phyloP scores from a whole-genome alignment of 2,888 invertebrate genomes.

The Agriotes lineatus region DNA sequence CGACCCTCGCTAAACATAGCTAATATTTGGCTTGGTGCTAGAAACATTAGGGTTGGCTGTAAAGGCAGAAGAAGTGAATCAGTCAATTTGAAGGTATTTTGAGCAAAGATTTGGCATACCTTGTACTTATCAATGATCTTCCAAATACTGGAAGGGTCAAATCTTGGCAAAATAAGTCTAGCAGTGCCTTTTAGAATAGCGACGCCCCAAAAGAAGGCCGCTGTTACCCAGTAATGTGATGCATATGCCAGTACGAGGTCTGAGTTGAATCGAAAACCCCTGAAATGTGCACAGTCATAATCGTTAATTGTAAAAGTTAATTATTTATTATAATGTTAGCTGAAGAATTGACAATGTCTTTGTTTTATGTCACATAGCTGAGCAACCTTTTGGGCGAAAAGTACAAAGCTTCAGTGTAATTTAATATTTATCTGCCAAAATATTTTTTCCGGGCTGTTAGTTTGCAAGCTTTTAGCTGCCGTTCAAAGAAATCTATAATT shows the following conservation, averaged over 20 bases:
- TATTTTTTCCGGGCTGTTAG: no score
- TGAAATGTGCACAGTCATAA: no score
- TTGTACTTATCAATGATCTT: slow-evolving; percentile 33
- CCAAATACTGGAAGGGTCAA: slow-evolving; percentile 40
- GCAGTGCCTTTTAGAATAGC: slow-evolving; percentile 30
- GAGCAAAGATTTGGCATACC: slow-evolving; percentile 12
- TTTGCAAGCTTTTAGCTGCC: no score
- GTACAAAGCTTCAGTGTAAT: no score
- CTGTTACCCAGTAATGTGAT: slow-evolving; percentile 46
- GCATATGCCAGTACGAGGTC: slow-evolving; percentile 34
- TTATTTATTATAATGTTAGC: no score
- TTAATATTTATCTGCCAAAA: no score
- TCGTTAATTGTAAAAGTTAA: no score
- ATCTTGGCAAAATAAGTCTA: slow-evolving; percentile 33
- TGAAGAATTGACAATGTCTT: no score
- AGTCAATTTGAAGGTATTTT: neutral
- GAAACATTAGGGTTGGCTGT: slow-evolving; percentile 54
- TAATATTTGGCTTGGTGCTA: slow-evolving; percentile 50
- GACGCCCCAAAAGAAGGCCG: slow-evolving; percentile 12
- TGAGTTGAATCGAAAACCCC: neutral
- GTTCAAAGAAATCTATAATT: no score
- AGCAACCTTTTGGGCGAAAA: no score
- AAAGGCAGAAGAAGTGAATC: neutral
- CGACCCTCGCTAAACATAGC: slow-evolving; percentile 24
- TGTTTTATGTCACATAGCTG: no score